Percentiles rank a stretch among this genome's conserved stretches.
Conservation (phyloP, 2,797 vertebrate genomes). For the Malurus splendens region DNA sequence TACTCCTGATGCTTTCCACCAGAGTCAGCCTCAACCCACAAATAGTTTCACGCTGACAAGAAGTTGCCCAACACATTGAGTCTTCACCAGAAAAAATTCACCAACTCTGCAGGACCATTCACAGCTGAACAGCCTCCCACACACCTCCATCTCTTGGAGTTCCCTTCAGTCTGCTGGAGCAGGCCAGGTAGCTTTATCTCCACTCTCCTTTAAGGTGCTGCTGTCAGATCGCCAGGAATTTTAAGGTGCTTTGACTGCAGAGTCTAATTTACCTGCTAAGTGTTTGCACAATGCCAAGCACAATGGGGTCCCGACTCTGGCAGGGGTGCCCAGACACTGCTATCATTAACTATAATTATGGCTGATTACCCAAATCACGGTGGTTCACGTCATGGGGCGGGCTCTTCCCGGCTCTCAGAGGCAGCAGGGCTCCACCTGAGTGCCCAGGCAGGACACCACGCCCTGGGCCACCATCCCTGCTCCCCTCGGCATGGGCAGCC, state of each 20-base stretch:
- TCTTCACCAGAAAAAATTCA: slow-evolving; percentile 8
- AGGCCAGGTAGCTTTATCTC: neutral
- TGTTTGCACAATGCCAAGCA: slow-evolving; percentile 20
- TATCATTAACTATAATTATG: slow-evolving; percentile 24
- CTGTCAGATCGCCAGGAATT: neutral
- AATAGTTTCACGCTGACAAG: neutral
- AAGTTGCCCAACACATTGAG: neutral
- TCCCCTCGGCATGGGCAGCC: rapidly evolving
- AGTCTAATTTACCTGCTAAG: neutral
- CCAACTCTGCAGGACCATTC: neutral
- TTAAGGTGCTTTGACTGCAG: neutral
- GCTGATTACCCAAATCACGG: slow-evolving; percentile 26
- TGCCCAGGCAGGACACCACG: rapidly evolving
- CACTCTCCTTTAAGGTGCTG: neutral
- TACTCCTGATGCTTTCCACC: neutral
- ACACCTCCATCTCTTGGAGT: neutral
- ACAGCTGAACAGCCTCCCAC: rapidly evolving
- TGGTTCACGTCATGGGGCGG: slow-evolving; percentile 4
- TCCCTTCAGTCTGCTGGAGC: neutral
- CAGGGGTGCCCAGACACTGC: slow-evolving; percentile 13
- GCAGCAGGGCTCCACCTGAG: neutral
- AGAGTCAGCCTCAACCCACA: slow-evolving; percentile 29
- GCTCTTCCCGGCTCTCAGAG: neutral
- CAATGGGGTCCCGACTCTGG: slow-evolving; percentile 9
- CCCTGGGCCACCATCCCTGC: neutral